Conservation (phyloP, 2,888 invertebrate species). For the Lacanobia wlatinum region DNA sequence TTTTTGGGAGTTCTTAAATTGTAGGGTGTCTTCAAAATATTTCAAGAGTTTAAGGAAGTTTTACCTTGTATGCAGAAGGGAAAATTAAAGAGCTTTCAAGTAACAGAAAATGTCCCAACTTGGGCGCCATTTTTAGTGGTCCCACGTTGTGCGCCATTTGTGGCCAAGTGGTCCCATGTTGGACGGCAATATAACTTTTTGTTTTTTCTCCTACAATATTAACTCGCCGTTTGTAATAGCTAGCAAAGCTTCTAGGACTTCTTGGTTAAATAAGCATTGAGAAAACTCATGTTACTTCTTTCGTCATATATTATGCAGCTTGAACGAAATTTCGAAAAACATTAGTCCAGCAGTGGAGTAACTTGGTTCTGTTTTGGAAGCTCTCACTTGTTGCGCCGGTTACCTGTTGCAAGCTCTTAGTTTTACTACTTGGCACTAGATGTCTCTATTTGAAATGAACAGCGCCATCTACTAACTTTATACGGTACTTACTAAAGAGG, state of each 20-base stretch:
- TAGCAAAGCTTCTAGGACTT: too few relatives aligned
- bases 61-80: constrained; percentile 83
- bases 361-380: neutral
- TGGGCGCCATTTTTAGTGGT: constrained; percentile 18
- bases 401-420: neutral
- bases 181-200: constrained; percentile 6
- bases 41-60: constrained; percentile 71
- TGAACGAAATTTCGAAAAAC: too few relatives aligned
- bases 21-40: neutral
- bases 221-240: neutral
- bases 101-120: constrained; percentile 1
- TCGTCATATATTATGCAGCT: too few relatives aligned
- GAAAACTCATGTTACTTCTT: too few relatives aligned
- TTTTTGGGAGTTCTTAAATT: neutral
- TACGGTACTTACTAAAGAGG: neutral
- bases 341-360: too few relatives aligned
- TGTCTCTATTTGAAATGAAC: constrained; percentile 1
- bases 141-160: constrained; percentile 14
- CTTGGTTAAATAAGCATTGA: too few relatives aligned
- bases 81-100: constrained; percentile 70
- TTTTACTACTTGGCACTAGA: constrained; percentile 30
- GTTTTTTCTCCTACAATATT: neutral
- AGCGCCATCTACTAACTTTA: constrained; percentile 43
- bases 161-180: neutral
- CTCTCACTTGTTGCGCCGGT: neutral